Conservation (phyloP, 2,113 vertebrate species). For the Otocyon megalotis region DNA sequence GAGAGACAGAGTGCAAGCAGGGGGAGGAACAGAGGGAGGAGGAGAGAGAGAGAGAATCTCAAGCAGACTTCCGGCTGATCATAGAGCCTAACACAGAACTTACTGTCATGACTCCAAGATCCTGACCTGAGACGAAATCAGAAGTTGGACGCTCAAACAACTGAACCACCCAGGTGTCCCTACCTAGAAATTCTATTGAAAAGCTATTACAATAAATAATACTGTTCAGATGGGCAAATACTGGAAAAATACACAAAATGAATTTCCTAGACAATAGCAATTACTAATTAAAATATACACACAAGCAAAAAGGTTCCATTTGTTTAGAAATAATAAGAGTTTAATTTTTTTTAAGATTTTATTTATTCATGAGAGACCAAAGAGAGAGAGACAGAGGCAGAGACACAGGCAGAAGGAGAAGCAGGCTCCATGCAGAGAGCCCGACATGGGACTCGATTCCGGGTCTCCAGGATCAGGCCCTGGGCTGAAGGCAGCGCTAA, state of each 20-base stretch:
- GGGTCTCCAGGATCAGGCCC: no score
- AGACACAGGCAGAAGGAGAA: no score
- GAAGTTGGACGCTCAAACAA: not conserved
- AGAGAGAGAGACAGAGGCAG: no score
- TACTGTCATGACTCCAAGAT: not conserved
- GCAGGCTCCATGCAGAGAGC: no score
- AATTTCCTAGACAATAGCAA: not conserved
- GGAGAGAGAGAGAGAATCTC: not conserved
- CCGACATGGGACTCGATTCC: no score
- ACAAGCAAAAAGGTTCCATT: not conserved
- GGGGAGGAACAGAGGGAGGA: not conserved
- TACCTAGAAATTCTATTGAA: conserved; percentile 2
- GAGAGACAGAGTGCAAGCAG: not conserved
- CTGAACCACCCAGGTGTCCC: not conserved
- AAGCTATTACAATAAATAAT: not conserved
- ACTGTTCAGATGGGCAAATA: not conserved
- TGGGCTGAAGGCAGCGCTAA: no score
- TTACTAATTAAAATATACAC: not conserved
- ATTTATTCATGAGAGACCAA: no score
- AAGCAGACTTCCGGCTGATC: not conserved
- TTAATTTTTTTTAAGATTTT: not conserved
- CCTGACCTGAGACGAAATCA: not conserved
- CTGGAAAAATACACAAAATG: conserved; percentile 6
- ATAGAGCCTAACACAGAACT: not conserved
- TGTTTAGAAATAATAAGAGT: not conserved